Base-by-base conservation (phyloP, 2,888 invertebrate genomes). In the Parasteatoda lunata region DNA sequence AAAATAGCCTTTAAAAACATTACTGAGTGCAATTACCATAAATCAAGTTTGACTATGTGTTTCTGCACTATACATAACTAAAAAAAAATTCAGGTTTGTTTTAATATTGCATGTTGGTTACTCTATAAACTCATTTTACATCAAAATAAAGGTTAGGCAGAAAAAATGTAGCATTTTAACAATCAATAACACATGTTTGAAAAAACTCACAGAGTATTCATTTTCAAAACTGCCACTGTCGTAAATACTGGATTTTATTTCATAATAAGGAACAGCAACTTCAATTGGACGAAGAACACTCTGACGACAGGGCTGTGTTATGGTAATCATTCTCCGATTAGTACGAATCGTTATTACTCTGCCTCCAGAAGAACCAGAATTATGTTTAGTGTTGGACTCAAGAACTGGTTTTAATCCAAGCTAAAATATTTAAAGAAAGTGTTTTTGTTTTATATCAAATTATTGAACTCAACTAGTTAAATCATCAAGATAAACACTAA, bases 291-390 rank as follows among this genome's bases (percentile, higher is more conserved):
- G 80, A 49, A 88, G 79, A 47, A 84, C 73, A 70, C 88, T 83
- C 52, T 88, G 88, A 47, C 88, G 78, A 59, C 86, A 86, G 11
- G 84, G 84, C 51, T 88, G 88, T 13, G 88, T 88, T 49, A 88
- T 88, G 51, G 88, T 88, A 13, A 88, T 88, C 88, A 88, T 88
- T 86, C 88, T 70, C 8, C 88, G 78, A 72, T 88, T 88, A 4
- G 88, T 88, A 47, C 88, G 82, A 69, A 88, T 88, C 6, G 88
- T 88, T 48, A 88, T 88, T 6, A 88, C 88, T 54, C 88, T 82
- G 4, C 86, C 86, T 79, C 86, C 79, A 45, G 84, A 59, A 13
- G 86, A 78, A 11, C 85, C 65, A 54, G 81, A 84, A 7, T 66
- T 77, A 13, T 84, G 72, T 65, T 80, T 81, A 5, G 77, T 54